Percentiles rank a stretch among this genome's conserved stretches.
Conservation (phyloP, 1,140 invertebrate genomes). For the Telenomus remus region DNA sequence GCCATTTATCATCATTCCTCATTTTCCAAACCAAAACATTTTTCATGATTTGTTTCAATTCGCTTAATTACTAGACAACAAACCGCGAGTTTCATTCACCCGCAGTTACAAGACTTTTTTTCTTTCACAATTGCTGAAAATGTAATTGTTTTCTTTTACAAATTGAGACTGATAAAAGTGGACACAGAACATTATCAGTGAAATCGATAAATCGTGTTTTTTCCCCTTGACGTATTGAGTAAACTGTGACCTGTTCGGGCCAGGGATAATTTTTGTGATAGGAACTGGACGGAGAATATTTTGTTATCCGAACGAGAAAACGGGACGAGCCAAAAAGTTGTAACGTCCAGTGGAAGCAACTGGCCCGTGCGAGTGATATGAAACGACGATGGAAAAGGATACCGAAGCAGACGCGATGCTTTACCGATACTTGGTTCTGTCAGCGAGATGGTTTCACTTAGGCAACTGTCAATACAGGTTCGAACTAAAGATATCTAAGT, state of each 20-base stretch:
- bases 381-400: conserved; percentile 44
- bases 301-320: conserved; percentile 37
- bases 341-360: conserved; percentile 44
- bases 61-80: not conserved
- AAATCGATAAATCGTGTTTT: no score
- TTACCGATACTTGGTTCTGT: conserved; percentile 17
- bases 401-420: conserved; percentile 1
- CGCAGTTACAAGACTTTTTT: no score
- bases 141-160: no score
- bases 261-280: conserved; percentile 1
- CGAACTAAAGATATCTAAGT: conserved; percentile 19
- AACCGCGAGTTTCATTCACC: not conserved
- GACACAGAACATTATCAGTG: no score
- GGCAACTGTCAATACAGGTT: conserved; percentile 5
- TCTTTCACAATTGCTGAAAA: no score
- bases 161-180: no score
- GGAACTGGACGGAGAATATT: conserved; percentile 1
- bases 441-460: conserved; percentile 35
- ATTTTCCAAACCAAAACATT: conserved; percentile 10
- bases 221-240: no score
- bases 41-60: conserved; percentile 20
- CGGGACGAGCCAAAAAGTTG: conserved; percentile 19
- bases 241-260: no score
- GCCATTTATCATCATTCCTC: conserved; percentile 45
- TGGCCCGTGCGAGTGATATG: conserved; percentile 54